phyloP scores from a whole-genome alignment of 2,888 invertebrate genomes.

The Tortricodes alternella region DNA sequence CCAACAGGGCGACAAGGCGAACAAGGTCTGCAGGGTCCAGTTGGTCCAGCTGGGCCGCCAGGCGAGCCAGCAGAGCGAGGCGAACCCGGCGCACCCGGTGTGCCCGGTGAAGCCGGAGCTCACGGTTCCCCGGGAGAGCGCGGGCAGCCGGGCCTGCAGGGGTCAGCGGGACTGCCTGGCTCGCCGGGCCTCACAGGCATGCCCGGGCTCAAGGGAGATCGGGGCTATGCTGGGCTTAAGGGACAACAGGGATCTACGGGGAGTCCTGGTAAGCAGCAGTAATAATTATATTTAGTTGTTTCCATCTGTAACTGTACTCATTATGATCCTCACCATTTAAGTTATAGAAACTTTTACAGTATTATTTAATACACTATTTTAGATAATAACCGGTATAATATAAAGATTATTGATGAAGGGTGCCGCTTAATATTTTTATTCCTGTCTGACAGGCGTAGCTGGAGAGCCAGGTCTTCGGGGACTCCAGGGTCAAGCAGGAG shows the following conservation, averaged over 20 bases:
- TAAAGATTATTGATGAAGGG: no score
- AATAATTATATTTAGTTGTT: neutral
- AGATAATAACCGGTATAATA: no score
- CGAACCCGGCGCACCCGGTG: conserved; percentile 88
- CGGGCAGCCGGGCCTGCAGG: conserved; percentile 87
- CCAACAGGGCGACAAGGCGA: conserved; percentile 86
- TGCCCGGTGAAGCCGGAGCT: conserved; percentile 88
- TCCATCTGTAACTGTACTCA: no score
- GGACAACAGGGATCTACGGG: conserved; percentile 89
- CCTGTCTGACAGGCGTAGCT: conserved; percentile 70
- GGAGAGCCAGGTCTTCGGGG: conserved; percentile 86
- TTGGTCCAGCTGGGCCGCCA: conserved; percentile 89
- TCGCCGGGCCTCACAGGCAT: conserved; percentile 86
- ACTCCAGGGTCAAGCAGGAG: conserved; percentile 84
- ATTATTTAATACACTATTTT: no score
- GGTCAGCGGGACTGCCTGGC: conserved; percentile 87
- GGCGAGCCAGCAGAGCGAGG: conserved; percentile 92
- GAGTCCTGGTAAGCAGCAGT: conserved; percentile 65
- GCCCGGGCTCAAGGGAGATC: conserved; percentile 88
- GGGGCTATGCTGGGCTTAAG: conserved; percentile 87
- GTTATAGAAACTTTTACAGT: no score
- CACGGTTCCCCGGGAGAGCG: conserved; percentile 88
- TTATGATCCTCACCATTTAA: no score
- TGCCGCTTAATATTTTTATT: neutral
- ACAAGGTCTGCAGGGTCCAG: conserved; percentile 88